Evolutionary conservation across 2,797 vertebrate genomes (phyloP), one percentile per base, ranked within the genome.

Genomic region (Adelosebastes latens): DNA sequence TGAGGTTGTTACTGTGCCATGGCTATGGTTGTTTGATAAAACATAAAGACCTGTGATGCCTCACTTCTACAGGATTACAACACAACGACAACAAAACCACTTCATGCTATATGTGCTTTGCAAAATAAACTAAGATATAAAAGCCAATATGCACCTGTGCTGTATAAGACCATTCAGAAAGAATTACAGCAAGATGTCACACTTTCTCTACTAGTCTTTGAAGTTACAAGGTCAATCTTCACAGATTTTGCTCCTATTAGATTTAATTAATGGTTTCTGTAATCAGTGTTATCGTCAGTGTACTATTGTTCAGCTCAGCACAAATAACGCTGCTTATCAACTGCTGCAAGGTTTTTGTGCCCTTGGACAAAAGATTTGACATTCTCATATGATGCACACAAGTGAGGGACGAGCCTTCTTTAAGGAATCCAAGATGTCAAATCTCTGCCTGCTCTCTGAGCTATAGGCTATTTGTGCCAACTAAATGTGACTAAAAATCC

Each of bases 401-500:
- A 32, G 27, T 10, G 72, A 81, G 60, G 55, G 77, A 77, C 29
- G 71, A 75, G 55, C 25, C 20, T 32, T 52, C 52, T 72, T 82
- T 18, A 77, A 82, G 72, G 67, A 77, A 77, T 65, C 34, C 68
- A 56, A 76, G 24, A 79, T 66, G 77, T 72, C 78, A 77, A 63
- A 61, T 61, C 39, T 79, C 22, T 36, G 75, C 32, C 61, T 78
- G 68, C 73, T 72, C 74, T 39, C 69, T 18, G 39, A 86, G 67
- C 67, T 36, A 4, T 3, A 32, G 10, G 56, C 69, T 72, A 72
- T 86, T 69, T 69, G 76, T 68, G 69, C 73, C 46, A 72, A 70
- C 74, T 75, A 68, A 77, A 87, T 49, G 49, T 3, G 18, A 70
- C 63, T 18, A 74, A 61, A 75, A 63, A 60, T 42, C 72, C 77